phyloP scores from a whole-genome alignment of 53 echinoderm and acorn worm species.

The Stichopus horrens region DNA sequence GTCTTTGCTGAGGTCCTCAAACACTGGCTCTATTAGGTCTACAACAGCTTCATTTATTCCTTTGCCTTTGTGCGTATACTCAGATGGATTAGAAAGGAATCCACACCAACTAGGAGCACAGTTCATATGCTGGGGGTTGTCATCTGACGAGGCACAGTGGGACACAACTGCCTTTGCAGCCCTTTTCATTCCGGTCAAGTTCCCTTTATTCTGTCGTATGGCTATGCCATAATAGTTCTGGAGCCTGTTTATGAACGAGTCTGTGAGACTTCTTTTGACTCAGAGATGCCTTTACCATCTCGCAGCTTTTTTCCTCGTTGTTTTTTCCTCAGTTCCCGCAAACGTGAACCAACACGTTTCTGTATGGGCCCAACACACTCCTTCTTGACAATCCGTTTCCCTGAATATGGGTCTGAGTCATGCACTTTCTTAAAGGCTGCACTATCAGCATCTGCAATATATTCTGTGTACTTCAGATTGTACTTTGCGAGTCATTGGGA shows the following conservation, averaged over 20 bases:
- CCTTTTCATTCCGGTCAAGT: not conserved
- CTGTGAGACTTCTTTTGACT: not conserved
- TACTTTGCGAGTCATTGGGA: too few species aligned
- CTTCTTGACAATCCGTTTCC: not conserved
- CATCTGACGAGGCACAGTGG: not conserved
- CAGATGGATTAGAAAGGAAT: not conserved
- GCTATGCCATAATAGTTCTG: not conserved
- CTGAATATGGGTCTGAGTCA: not conserved
- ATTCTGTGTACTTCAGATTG: not conserved
- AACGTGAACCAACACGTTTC: not conserved
- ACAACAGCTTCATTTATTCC: not conserved
- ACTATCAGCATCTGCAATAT: slow-evolving; percentile 16
- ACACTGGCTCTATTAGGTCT: not conserved
- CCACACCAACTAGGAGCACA: not conserved
- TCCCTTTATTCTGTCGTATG: not conserved
- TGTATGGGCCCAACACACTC: slow-evolving; percentile 25
- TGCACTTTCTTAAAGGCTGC: not conserved
- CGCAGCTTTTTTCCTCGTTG: not conserved
- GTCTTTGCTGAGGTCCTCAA: not conserved
- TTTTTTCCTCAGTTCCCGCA: slow-evolving; percentile 20
- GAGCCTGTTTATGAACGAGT: not conserved
- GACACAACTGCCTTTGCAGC: not conserved
- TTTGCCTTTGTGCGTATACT: not conserved
- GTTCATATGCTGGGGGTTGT: not conserved
- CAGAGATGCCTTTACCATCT: slow-evolving; percentile 11